Base-by-base conservation (phyloP, 2,113 vertebrate species). In the Chaetorhynchus papuensis region DNA sequence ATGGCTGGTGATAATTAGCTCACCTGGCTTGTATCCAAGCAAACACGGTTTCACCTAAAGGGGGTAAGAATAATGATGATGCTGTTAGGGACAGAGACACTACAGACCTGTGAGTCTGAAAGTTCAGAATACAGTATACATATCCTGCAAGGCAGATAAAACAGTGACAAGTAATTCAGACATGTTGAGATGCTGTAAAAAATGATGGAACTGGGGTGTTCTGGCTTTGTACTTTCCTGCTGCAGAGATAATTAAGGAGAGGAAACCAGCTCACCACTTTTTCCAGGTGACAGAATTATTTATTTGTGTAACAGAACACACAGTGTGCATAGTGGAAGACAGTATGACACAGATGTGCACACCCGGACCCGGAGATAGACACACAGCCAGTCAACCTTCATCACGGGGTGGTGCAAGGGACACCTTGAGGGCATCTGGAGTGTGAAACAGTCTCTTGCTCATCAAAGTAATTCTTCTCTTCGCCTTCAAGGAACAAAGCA, bases 311-410 rank as follows among this genome's bases (percentile, higher is more conserved):
- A 44, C 13, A 81, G 20, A 19, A 65, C 1, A 27, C 6, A n/a
- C 4, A 47, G 13, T n/a, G 17, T 17, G 18, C 1, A 2, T 23
- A 42, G 17, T 35, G 21, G 35, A 93, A 76, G 19, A 52, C 23
- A 63, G 33, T 5, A 3, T 17, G 3, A 69, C 30, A 68, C 45
- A 41, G 30, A 52, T 56, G 24, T 26, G 24, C 28, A 60, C 45
- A 52, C 23, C 23, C 44, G 16, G 41, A 68, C 44, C 17, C 0
- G 0, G 15, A 50, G 21, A 11, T 18, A 50, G 12, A 49, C 11
- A 41, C 3, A 11, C 18, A 71, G 45, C 8, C 1, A 1, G 26
- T 33, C 30, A 30, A 0, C 7, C 16, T 65, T 30, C 3, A 7
- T 15, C 24, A 26, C 3, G 17, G 8, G 3, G 30, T 31, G 15